Conservation (phyloP, 2,113 vertebrate genomes). For the Lethenteron reissneri region DNA sequence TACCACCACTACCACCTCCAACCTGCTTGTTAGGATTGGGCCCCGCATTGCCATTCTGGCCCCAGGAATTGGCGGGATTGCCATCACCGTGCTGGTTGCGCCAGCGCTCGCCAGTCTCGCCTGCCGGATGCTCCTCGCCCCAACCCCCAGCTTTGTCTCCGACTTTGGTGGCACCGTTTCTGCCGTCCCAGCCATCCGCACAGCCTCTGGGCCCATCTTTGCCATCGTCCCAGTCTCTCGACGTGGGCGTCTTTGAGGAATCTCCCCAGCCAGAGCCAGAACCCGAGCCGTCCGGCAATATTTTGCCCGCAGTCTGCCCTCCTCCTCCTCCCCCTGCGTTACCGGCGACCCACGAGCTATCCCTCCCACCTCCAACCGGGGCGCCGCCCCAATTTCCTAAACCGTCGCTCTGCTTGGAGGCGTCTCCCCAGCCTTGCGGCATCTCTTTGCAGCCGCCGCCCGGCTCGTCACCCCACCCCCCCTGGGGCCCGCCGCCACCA, state of each 20-base stretch:
- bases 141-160: too few relatives aligned
- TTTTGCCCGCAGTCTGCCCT: background rate
- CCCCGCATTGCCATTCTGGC: too few relatives aligned
- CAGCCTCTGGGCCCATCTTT: too few relatives aligned
- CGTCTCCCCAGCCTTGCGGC: slow-evolving; percentile 6
- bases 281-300: background rate
- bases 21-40: too few relatives aligned
- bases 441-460: background rate
- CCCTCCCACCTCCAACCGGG: slow-evolving; percentile 4
- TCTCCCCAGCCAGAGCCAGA: slow-evolving; percentile 4
- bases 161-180: too few relatives aligned
- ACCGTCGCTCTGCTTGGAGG: background rate
- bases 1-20: too few relatives aligned
- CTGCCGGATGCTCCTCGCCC: too few relatives aligned
- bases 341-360: background rate
- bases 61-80: too few relatives aligned
- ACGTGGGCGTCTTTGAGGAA: slow-evolving; percentile 21
- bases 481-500: background rate
- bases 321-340: background rate
- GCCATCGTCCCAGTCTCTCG: slow-evolving; percentile 51
- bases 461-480: background rate
- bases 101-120: too few relatives aligned
- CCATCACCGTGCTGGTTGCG: too few relatives aligned
- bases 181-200: too few relatives aligned
- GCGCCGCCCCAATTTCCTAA: background rate